Evolutionary conservation across 2,888 invertebrate species (phyloP), one percentile per base, ranked within the genome.

Genomic region (Diploptera punctata): DNA sequence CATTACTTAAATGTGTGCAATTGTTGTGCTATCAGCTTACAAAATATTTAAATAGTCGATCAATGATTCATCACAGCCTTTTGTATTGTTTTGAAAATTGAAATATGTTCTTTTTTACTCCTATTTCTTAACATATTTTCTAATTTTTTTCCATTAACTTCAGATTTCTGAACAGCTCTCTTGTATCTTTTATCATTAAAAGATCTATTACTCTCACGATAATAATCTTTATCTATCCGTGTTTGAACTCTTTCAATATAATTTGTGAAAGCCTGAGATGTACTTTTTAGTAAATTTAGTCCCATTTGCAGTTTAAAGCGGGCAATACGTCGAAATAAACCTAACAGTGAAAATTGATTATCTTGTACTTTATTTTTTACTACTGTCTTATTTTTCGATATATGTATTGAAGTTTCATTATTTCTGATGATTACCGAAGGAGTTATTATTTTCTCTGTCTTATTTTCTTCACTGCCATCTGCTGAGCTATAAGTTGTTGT

Each of bases 271-370:
- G 89, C 87, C 68, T 89, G 88, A 10, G 91, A 89, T 2, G 91
- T 90, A 72, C 87, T 89, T 78, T 89, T 89, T 18, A 93, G 80
- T 74, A 93, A 84, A 72, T 89, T 89, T 69, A 92, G 80, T 0
- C 92, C 91, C 60, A 92, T 81, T 77, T 87, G 86, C 33, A 92
- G 83, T 81, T 92, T 92, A 69, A 91, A 86, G 78, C 91, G 90
- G 1, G 91, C 86, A 47, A 92, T 81, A 76, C 88, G 87, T 79
- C 86, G 88, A 19, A 92, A 79, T 71, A 91, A 85, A 16, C 86
- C 85, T 68, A 90, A 84, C 71, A 91, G 82, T 1, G 87, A 84
- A 18, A 81, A 82, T 16, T 13, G 60, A 19, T 33, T 18, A 31
- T 62, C 47, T 7, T 47, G 65, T 2, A 10, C 1, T 2, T 65